phyloP scores from a whole-genome alignment of 1,140 invertebrate species.

The Campoletis sonorensis region DNA sequence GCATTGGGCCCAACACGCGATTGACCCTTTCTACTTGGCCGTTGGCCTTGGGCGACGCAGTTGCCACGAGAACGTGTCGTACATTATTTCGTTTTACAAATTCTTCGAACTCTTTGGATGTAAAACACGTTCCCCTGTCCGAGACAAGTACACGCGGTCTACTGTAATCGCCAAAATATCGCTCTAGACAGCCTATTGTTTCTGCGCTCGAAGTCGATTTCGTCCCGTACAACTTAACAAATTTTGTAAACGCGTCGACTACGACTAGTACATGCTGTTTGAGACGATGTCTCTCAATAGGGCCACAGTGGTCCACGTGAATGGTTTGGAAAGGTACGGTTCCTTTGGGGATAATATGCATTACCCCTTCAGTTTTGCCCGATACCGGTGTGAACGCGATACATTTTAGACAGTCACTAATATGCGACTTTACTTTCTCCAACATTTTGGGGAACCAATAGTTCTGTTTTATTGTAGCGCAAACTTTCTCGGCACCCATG shows the following conservation, averaged over 20 bases:
- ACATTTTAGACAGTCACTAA: neutral
- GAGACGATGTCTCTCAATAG: neutral
- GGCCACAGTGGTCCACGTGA: neutral
- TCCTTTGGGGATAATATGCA: no score
- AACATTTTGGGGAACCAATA: neutral
- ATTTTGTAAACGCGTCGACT: neutral
- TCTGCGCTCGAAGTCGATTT: neutral
- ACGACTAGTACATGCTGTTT: neutral
- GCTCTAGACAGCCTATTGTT: neutral
- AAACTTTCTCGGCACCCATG: neutral
- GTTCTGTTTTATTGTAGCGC: neutral
- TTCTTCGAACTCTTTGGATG: neutral
- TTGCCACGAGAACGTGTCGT: slow-evolving; percentile 6
- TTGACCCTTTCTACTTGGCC: no score
- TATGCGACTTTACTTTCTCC: neutral
- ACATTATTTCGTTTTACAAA: no score
- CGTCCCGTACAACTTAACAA: neutral
- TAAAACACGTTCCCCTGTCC: neutral
- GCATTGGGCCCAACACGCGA: slow-evolving; percentile 45
- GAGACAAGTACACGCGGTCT: neutral
- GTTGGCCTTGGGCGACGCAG: no score
- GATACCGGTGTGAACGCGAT: neutral
- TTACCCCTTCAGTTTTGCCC: no score
- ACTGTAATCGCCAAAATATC: neutral
- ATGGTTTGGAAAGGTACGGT: neutral